Evolutionary conservation across 2,888 invertebrate species (phyloP).

Genomic region (Lepidocyrtoides sp.): DNA sequence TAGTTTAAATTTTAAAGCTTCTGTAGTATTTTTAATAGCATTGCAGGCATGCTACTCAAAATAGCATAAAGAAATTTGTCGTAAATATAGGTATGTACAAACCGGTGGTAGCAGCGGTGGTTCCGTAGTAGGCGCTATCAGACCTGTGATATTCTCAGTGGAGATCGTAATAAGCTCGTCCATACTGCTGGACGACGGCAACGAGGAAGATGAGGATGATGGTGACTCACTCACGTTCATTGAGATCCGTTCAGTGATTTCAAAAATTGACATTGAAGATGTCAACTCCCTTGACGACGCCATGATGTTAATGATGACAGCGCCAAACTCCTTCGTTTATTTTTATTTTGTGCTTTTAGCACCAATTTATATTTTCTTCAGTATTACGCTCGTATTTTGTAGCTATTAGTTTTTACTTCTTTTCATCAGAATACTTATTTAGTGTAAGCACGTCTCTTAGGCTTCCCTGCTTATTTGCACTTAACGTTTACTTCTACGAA

Average conservation of each 20-base stretch:
- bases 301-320: background rate
- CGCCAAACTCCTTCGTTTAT: background rate
- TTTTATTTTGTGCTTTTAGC: too few relatives aligned
- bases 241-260: slow-evolving; percentile 48
- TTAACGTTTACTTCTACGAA: too few relatives aligned
- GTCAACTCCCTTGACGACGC: slow-evolving; percentile 48
- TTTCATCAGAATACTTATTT: too few relatives aligned
- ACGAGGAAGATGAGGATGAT: background rate
- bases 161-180: slow-evolving; percentile 37
- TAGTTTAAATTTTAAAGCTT: background rate
- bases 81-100: too few relatives aligned
- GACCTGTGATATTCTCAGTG: background rate
- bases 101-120: slow-evolving; percentile 44
- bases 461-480: too few relatives aligned
- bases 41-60: too few relatives aligned
- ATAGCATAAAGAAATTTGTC: too few relatives aligned
- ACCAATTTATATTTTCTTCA: too few relatives aligned
- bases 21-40: background rate
- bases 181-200: background rate
- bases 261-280: slow-evolving; percentile 52
- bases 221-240: background rate
- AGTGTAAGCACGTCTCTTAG: too few relatives aligned
- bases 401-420: too few relatives aligned
- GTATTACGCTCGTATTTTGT: too few relatives aligned
- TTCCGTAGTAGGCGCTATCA: background rate